Base-by-base conservation (phyloP, 2,888 invertebrate genomes). In the Macaria notata region DNA sequence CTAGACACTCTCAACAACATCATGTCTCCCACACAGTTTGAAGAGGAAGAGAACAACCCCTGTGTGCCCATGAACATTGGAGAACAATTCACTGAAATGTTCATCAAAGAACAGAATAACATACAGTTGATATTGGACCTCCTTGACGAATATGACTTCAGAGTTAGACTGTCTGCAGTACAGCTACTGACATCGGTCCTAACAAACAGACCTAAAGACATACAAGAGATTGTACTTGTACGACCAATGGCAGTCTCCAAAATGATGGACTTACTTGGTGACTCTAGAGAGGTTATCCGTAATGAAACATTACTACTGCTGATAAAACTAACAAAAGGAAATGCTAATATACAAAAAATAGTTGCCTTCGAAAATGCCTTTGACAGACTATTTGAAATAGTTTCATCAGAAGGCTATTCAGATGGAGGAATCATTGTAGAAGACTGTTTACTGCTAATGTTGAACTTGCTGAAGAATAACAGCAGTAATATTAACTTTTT, bases 291-390 rank as follows among this genome's bases (percentile, higher is more conserved):
- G 92, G 97, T 99, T 0, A 96, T 99, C 58, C 92, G 99, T 62
- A 99, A 99, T 81, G 98, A 99, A 89, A 97, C 98, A 0, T 87
- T 99, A 7, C 86, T 99, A 4, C 89, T 99, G 48, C 92, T 99
- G 0, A 97, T 97, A 64, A 97, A 98, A 74, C 86, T 99, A 69
- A 99, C 99, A 0, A 96, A 92, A 73, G 96, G 96, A 9, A 99
- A 99, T 88, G 97, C 98, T 0, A 99, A 98, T 82, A 98, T 99
- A 72, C 99, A 99, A 83, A 99, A 99, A 89, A 99, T 99, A 73
- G 98, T 99, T 0, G 99, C 99, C 0, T 99, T 99, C 83, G 99
- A 99, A 84, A 99, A 99, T 87, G 98, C 98, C 0, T 99, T 99
- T 79, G 99, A 99, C 83, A 94, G 97, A 66, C 92, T 99, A 33